phyloP scores from a whole-genome alignment of 2,113 vertebrate genomes.

The Brevimyrus niger region DNA sequence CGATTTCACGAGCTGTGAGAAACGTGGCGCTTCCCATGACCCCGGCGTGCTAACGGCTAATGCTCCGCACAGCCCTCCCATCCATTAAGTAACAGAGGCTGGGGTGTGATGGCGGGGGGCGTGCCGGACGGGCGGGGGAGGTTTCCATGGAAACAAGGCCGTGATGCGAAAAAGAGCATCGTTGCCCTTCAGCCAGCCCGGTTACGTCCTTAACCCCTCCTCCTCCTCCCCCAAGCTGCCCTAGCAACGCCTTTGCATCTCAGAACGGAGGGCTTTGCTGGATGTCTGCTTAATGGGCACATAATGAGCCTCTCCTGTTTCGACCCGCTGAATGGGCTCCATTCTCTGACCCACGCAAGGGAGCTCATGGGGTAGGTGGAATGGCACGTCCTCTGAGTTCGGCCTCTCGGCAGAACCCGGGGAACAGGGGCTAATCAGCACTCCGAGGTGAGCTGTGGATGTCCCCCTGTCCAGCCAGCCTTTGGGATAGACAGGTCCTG shows the following conservation, averaged over 20 bases:
- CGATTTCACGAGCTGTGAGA: constrained; percentile 41
- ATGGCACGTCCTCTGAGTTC: constrained; percentile 41
- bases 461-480: constrained; percentile 12
- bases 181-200: constrained; percentile 34
- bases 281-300: constrained; percentile 51
- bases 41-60: constrained; percentile 31
- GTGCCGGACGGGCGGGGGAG: constrained; percentile 20
- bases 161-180: not conserved
- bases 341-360: constrained; percentile 41
- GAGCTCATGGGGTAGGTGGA: constrained; percentile 51
- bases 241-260: constrained; percentile 32
- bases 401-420: constrained; percentile 38
- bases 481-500: not conserved
- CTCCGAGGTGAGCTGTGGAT: constrained; percentile 25
- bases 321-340: constrained; percentile 43
- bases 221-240: constrained; percentile 26
- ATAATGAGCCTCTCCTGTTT: constrained; percentile 53
- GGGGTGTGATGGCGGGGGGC: not conserved
- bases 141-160: constrained; percentile 43
- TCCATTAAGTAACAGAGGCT: constrained; percentile 29
- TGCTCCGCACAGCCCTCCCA: not conserved
- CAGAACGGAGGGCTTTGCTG: constrained; percentile 38
- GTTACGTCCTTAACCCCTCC: constrained; percentile 10
- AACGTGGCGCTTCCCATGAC: constrained; percentile 54
- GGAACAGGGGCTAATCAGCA: constrained; percentile 35